Conservation (phyloP, 2,888 invertebrate species). For the Embidobia sp. region DNA sequence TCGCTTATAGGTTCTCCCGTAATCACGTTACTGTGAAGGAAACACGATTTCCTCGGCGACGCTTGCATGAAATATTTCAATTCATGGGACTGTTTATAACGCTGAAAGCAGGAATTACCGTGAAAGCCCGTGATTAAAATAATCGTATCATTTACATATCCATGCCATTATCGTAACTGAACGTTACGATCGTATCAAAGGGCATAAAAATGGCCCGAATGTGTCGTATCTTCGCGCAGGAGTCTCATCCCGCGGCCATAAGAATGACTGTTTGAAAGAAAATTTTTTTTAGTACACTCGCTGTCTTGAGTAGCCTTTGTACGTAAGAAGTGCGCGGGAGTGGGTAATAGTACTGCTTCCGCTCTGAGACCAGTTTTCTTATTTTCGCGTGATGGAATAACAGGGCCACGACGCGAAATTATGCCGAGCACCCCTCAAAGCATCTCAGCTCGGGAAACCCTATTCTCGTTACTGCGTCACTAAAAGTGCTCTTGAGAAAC, state of each 20-base stretch:
- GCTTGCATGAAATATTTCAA: conserved; percentile 47
- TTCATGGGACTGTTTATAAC: conserved; percentile 17
- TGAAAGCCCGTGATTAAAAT: conserved; percentile 29
- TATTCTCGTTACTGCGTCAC: conserved; percentile 66
- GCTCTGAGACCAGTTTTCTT: conserved; percentile 63
- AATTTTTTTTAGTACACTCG: conserved; percentile 57
- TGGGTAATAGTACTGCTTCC: conserved; percentile 66
- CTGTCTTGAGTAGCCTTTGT: conserved; percentile 63
- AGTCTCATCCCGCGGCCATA: conserved; percentile 52
- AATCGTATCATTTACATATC: conserved; percentile 50
- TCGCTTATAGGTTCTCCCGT: no score
- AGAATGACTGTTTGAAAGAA: conserved; percentile 61
- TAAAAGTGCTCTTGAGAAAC: conserved; percentile 65
- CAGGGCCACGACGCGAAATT: conserved; percentile 66
- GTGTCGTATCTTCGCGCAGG: conserved; percentile 46
- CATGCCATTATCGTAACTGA: conserved; percentile 29
- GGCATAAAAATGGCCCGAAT: conserved; percentile 41
- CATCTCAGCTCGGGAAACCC: conserved; percentile 64
- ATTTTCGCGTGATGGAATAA: conserved; percentile 66
- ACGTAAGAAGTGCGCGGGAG: conserved; percentile 53
- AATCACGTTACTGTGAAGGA: no score
- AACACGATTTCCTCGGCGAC: no score
- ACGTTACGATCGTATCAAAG: conserved; percentile 38
- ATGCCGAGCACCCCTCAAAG: conserved; percentile 67
- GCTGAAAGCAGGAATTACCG: conserved; percentile 1